Conservation (phyloP, 2,113 vertebrate species). For the Clinocottus analis region DNA sequence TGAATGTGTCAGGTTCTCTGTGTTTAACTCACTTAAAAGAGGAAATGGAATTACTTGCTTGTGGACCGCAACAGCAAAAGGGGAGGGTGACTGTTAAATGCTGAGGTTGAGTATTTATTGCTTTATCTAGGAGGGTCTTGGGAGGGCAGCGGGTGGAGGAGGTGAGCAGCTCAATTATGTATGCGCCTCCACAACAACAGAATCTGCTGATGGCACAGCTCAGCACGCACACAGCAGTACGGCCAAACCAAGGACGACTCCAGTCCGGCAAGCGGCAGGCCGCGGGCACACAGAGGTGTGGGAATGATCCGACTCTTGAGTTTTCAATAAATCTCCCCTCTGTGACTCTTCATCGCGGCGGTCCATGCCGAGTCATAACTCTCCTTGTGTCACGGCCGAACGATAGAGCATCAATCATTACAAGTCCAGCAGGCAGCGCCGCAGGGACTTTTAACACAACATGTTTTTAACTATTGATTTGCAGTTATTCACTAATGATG, state of each 20-base stretch:
- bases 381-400: constrained; percentile 26
- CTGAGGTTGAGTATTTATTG: constrained; percentile 62
- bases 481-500: background rate
- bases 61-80: constrained; percentile 26
- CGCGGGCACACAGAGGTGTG: constrained; percentile 17
- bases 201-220: constrained; percentile 75
- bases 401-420: constrained; percentile 25
- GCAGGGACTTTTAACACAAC: background rate
- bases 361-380: constrained; percentile 56
- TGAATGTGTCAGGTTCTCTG: constrained; percentile 5
- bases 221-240: constrained; percentile 29
- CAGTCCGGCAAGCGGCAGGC: background rate
- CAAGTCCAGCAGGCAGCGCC: background rate
- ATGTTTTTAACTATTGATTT: constrained; percentile 6
- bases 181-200: constrained; percentile 66
- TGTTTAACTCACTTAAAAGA: constrained; percentile 42
- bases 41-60: constrained; percentile 48
- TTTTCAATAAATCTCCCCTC: constrained; percentile 61
- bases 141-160: constrained; percentile 33
- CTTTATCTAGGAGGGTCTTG: constrained; percentile 50
- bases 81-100: constrained; percentile 42
- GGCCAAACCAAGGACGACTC: constrained; percentile 57
- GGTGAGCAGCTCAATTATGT: constrained; percentile 66
- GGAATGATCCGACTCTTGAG: constrained; percentile 51
- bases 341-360: constrained; percentile 30